These are phyloP conservation scores for Cydia splendana DNA, from an alignment of 1,140 invertebrate genomes.

Conservation along the genomic window DNA sequence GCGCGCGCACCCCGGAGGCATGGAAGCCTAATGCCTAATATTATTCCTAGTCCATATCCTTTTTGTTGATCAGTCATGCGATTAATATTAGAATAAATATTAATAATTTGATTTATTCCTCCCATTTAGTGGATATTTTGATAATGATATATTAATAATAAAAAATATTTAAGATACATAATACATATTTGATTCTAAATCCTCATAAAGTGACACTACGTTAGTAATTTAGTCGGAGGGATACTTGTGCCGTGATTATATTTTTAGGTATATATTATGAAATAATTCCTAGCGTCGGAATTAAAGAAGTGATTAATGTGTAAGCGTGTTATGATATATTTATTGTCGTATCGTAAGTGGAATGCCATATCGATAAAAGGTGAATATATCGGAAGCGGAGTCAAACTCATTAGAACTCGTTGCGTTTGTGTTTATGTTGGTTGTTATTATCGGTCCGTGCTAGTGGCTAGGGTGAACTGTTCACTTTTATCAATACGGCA, in stretches of 20 bases:
- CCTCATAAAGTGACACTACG: slow-evolving; percentile 80
- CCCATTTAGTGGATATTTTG: slow-evolving; percentile 80
- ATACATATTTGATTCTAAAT: slow-evolving; percentile 81
- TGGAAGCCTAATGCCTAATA: slow-evolving; percentile 75
- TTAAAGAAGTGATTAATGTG: slow-evolving; percentile 80
- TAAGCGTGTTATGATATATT: slow-evolving; percentile 77
- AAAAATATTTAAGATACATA: slow-evolving; percentile 80
- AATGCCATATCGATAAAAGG: slow-evolving; percentile 80
- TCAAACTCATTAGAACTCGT: slow-evolving; percentile 71
- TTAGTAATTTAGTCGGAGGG: slow-evolving; percentile 80
- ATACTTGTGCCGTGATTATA: slow-evolving; percentile 80
- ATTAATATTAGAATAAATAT: slow-evolving; percentile 79
- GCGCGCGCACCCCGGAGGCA: slow-evolving; percentile 55
- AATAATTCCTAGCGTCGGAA: slow-evolving; percentile 80
- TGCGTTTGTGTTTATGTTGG: slow-evolving; percentile 66
- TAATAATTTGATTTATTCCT: slow-evolving; percentile 80
- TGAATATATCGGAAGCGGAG: slow-evolving; percentile 76
- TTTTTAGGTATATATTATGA: slow-evolving; percentile 80
- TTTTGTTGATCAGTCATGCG: slow-evolving; percentile 80
- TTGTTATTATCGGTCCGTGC: slow-evolving; percentile 58
- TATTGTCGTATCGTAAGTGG: slow-evolving; percentile 79
- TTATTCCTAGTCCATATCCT: slow-evolving; percentile 79
- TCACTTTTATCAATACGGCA: slow-evolving; percentile 80
- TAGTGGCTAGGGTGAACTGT: slow-evolving; percentile 53
- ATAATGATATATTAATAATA: slow-evolving; percentile 80